Percentiles rank a stretch among this genome's conserved stretches.
Evolutionary conservation across 2,888 invertebrate species (phyloP).

Genomic region (Abscondita cerata): DNA sequence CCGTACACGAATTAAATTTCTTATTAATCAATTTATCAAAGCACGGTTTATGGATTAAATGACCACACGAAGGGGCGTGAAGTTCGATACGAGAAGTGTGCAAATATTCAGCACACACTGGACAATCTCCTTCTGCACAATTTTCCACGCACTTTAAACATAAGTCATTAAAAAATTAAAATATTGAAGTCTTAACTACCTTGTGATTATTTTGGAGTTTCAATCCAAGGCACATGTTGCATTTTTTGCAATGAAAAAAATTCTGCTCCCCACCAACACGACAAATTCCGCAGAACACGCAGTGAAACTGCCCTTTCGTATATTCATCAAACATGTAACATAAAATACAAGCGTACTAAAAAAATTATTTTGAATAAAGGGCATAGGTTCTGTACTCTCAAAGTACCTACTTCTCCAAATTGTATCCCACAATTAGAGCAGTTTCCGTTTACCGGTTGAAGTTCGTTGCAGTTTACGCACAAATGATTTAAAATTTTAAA

Average conservation of each 20-base stretch:
- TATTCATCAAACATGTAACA: constrained; percentile 14
- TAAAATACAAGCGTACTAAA: constrained; percentile 3
- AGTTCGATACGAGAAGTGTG: background rate
- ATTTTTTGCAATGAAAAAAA: constrained; percentile 14
- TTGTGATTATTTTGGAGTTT: background rate
- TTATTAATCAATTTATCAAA: background rate
- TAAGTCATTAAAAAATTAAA: no score
- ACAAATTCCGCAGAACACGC: constrained; percentile 5
- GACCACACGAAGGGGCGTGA: background rate
- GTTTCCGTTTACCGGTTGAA: background rate
- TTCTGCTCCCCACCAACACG: constrained; percentile 3
- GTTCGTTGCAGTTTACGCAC: background rate
- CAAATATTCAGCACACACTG: background rate
- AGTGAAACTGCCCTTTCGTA: constrained; percentile 12
- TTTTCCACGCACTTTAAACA: constrained; percentile 4
- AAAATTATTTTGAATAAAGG: background rate
- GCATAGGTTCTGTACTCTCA: no score
- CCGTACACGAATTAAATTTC: background rate
- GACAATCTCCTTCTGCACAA: background rate
- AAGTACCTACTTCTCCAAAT: background rate
- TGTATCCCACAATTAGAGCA: background rate
- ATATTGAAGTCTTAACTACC: background rate
- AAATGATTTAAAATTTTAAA: background rate
- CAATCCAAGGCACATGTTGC: background rate
- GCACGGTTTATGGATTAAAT: background rate